Evolutionary conservation across 2,797 vertebrate genomes (phyloP), one percentile per base, ranked within the genome.

Genomic region (Pangasius sanitwongsei): DNA sequence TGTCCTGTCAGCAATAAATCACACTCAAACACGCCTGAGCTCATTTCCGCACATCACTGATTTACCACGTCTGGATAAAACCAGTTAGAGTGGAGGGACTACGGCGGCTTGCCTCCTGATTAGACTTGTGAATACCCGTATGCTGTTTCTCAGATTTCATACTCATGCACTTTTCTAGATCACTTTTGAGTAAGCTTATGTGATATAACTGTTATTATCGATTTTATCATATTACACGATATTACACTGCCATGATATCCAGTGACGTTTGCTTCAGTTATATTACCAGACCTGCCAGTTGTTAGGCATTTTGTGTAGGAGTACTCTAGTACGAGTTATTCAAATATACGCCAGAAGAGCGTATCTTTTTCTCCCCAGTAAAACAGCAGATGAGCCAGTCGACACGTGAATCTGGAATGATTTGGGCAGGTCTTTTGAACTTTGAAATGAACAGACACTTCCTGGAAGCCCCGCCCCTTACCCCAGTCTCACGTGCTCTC

Each of bases 1-100:
- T 75, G 87, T 80, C 67, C 48, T 3, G 2, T 63, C 77, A 61
- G 89, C 50, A 61, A 13, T 83, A 59, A 84, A 86, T 83, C 57
- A 82, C 75, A 44, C 37, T 13, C 69, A 15, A 69, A 59, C 53
- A 15, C n/a, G 9, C 9, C 61, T 25, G 8, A 53, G 57, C 31
- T 67, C 20, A 0, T 65, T 65, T 69, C 5, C 34, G 6, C 15
- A 57, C 75, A 18, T 44, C 81, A 48, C 37, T 2, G 8, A 41
- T 61, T 67, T 44, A 34, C 5, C 31, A 31, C 15, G n/a, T 67
- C 55, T 41, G 69, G 37, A 70, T 88, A 3, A 63, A 83, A 37
- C 67, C 41, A 11, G 57, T 18, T 16, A 3, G 13, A 28, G 37
- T 18, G 12, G 34, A 34, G 9, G 23, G 20, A 48, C 48, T n/a